Base-by-base conservation (phyloP, 2,888 invertebrate genomes). In the Timandra comae region DNA sequence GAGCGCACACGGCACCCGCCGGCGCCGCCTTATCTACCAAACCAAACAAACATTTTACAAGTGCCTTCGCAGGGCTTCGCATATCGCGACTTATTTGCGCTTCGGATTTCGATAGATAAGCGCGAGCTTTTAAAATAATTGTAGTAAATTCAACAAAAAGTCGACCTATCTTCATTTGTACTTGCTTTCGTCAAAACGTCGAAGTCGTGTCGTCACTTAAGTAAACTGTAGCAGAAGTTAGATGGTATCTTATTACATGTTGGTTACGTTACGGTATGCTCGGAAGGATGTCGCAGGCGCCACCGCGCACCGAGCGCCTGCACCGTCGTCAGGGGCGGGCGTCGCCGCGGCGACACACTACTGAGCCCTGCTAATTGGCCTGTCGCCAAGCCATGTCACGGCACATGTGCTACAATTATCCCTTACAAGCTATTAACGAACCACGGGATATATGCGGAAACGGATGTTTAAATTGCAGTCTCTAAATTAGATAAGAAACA, bases 401-500 rank as follows among this genome's bases (percentile, higher is more conserved):
- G 63, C 81, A 84, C 84, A 84, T 82, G 82, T 85, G 82, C 70
- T 49, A 78, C 82, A 82, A 85, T 82, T 82, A 84, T 80, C 72
- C 80, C 76, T 68, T 77, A 79, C 76, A 67, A 73, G 68, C 80
- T 82, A 84, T 84, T 82, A 82, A 73, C 64, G 56, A 61, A 58
- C 54, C 56, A 52, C 59, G 60, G 63, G 67, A 67, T 79, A 73
- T 67, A 72, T 80, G 71, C 82, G 84, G 84, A 85, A 85, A 79
- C 84, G 85, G 84, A 85, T 84, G 82, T 84, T 81, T 78, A 74
- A 84, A 82, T 81, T 75, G 80, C 79, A 74, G 76, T 75, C 76
- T 56, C 61, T 49, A 54, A 63, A 60, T 54, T 49, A 76, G 84
- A 84, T 84, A 84, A 79, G 72, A 61, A 63, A 60, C n/a, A 59